phyloP scores from a whole-genome alignment of 2,113 vertebrate genomes.

The Nyctereutes procyonoides region DNA sequence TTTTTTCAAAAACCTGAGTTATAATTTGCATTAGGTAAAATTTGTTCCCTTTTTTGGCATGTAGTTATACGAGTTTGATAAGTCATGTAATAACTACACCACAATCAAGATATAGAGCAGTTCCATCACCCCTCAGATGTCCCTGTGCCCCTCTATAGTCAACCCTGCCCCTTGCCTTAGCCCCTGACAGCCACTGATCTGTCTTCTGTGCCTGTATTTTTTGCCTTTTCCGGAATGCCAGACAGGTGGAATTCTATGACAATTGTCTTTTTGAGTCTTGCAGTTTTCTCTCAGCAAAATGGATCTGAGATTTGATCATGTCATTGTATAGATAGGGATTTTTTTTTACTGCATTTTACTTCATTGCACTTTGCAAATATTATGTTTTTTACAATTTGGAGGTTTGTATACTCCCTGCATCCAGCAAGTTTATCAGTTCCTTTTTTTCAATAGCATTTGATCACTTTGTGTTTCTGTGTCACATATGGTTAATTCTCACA shows the following conservation, averaged over 20 bases:
- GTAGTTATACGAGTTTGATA: neutral
- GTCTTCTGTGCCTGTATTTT: neutral
- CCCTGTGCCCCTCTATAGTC: fast-evolving
- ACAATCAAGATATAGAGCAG: neutral
- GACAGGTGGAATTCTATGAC: neutral
- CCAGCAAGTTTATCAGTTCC: neutral
- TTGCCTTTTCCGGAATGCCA: neutral
- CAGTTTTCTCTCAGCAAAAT: neutral
- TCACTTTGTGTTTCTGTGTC: neutral
- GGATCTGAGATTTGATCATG: neutral
- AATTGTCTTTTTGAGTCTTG: neutral
- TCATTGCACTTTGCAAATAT: neutral
- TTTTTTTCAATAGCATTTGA: neutral
- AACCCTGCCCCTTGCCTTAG: neutral
- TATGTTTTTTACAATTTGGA: neutral
- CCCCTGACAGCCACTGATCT: neutral
- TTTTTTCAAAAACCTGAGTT: neutral
- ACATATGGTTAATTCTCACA: neutral
- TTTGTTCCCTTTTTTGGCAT: neutral
- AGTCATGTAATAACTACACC: neutral
- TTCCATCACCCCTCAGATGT: neutral
- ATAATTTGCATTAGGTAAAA: neutral
- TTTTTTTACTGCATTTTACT: neutral
- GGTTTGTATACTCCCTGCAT: neutral
- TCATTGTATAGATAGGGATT: neutral